Evolutionary conservation across 1,140 invertebrate genomes (phyloP), one percentile per base, ranked within the genome.

Genomic region (Orussus abietinus): DNA sequence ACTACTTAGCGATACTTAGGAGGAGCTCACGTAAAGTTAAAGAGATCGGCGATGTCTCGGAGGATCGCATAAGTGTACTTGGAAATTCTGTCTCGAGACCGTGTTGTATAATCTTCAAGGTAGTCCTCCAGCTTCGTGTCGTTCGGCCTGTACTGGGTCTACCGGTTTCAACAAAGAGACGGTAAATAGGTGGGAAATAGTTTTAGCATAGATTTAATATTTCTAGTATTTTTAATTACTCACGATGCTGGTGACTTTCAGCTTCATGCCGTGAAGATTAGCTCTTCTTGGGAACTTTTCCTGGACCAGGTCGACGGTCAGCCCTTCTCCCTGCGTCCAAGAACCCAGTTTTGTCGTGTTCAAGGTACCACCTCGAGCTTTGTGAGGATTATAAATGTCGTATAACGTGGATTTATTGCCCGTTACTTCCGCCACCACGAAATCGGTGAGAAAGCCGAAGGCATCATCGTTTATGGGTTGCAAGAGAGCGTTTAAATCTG

Each of bases 61-160:
- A 61, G 44, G 32, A 65, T 45, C 1, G 57, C 38, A 21, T 53
- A 60, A 5, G 45, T 36, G 9, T 60, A 65, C 39, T 63, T 63
- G 10, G 47, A 38, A 45, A 62, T 57, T 12, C 49, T 52, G 29
- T 64, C 62, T 10, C 56, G 14, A 5, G 52, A 51, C 34, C 54
- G 59, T 5, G 52, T 52, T 10, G 37, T 51, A 19, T 51, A 49
- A 21, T 63, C 58, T 12, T 50, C 29, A 42, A 64, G 44, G 19
- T 64, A 59, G 18, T 54, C 42, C 11, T 57, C 52, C 7, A 64
- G 34, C 1, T 45, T 32, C 38, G 57, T 44, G 31, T 55, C 32
- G 7, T 47, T 49, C 5, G 59, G 59, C 6, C 51, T 54, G 7
- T 57, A 57, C 28, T 49, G 44, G 20, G 56, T 51, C 62, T 64